These are phyloP conservation scores for Pachliopta kotzebuea DNA, from an alignment of 2,888 invertebrate genomes.

Conservation along the genomic window DNA sequence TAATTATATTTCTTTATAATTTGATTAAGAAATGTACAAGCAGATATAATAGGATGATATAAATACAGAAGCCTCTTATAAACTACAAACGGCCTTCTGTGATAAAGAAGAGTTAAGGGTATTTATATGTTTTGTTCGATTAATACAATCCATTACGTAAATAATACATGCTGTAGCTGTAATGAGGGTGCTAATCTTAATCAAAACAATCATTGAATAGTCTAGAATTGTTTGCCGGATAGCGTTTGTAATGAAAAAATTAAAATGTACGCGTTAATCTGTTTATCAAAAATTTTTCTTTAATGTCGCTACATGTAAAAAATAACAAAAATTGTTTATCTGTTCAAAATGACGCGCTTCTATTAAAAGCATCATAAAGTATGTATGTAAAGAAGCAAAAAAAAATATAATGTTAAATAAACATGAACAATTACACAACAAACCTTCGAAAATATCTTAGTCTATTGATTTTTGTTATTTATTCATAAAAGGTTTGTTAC, in stretches of 20 bases:
- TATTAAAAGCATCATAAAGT: no score
- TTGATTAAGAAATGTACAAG: constrained; percentile 1
- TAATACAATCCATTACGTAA: background rate
- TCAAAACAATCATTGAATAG: background rate
- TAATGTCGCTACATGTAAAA: constrained; percentile 17
- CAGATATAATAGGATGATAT: constrained; percentile 8
- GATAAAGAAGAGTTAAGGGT: constrained; percentile 7
- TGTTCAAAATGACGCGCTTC: no score
- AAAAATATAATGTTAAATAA: no score
- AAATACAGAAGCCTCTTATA: constrained; percentile 7
- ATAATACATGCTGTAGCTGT: constrained; percentile 3
- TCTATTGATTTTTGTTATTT: background rate
- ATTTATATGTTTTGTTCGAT: constrained; percentile 4
- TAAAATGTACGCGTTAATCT: constrained; percentile 21
- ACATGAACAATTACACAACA: no score
- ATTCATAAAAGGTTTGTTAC: background rate
- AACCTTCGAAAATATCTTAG: no score
- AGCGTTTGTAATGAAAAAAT: background rate
- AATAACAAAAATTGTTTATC: background rate
- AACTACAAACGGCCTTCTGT: constrained; percentile 8
- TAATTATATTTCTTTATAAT: background rate
- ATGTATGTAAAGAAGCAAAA: no score
- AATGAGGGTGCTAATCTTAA: constrained; percentile 11
- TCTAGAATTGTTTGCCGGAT: background rate
- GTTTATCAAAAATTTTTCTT: constrained; percentile 16